Conservation (phyloP, 2,797 vertebrate species). For the Phalanger gymnotis region DNA sequence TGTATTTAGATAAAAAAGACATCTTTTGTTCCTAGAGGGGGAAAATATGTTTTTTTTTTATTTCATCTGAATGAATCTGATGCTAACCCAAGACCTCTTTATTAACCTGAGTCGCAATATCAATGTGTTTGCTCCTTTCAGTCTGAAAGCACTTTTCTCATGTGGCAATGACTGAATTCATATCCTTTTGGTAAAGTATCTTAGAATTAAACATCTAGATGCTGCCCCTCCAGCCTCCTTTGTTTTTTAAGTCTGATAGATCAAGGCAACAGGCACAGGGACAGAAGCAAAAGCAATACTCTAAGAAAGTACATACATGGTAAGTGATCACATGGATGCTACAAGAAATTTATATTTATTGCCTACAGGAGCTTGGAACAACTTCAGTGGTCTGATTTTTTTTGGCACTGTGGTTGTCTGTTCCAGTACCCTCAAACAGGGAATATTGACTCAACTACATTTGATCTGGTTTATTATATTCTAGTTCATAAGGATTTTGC, state of each 20-base stretch:
- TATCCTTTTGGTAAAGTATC: conserved; percentile 48
- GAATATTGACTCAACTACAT: conserved; percentile 21
- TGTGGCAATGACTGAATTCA: conserved; percentile 27
- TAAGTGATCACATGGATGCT: conserved; percentile 9
- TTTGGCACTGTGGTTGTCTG: neutral
- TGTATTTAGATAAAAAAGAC: conserved; percentile 43
- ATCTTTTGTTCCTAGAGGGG: conserved; percentile 37
- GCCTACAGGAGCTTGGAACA: neutral
- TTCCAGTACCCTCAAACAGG: neutral
- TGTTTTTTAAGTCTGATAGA: neutral
- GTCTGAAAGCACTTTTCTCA: conserved; percentile 40
- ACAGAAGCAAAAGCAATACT: neutral
- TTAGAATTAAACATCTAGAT: conserved; percentile 16
- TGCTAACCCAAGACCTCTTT: conserved; percentile 48
- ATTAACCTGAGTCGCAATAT: conserved; percentile 59
- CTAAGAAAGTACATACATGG: neutral
- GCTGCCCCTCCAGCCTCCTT: neutral
- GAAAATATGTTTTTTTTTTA: conserved; percentile 49
- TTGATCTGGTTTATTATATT: conserved; percentile 10
- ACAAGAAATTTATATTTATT: conserved; percentile 1
- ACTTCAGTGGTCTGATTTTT: conserved; percentile 1
- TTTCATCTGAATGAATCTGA: conserved; percentile 20
- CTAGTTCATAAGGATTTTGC: neutral
- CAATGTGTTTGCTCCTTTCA: conserved; percentile 31
- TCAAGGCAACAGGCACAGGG: neutral